Evolutionary conservation across 2,113 vertebrate genomes (phyloP), one percentile per base, ranked within the genome.

Genomic region (Myotis davidii): DNA sequence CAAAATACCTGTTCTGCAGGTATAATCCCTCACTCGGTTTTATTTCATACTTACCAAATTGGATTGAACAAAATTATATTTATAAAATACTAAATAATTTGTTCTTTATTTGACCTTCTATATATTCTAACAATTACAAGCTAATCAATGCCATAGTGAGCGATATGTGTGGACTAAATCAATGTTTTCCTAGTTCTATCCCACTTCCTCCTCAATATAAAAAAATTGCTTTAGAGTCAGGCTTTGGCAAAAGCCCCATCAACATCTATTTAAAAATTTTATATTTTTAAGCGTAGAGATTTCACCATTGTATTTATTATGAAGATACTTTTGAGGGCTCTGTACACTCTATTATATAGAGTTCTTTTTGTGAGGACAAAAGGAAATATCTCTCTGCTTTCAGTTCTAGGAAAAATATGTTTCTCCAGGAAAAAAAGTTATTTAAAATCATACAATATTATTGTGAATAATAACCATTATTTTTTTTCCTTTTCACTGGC

Each of bases 11-110:
- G 1, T 37, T 42, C 34, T 91, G 27, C 11, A 81, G 67, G 9
- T 54, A 87, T 54, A 78, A 81, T 59, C 21, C 90, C 52, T 85
- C 10, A 73, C 69, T 67, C 37, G 72, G 59, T 77, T 95, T 74
- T 23, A 74, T 54, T 86, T 91, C 50, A 13, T 79, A 76, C 13
- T 90, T 92, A 84, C 32, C 56, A 85, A 79, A 59, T 87, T 84
- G 87, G 10, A 42, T 74, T 64, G 67, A 85, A 83, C 7, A 84
- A 83, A 94, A 90, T 87, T 12, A 23, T 34, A 65, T 79, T 87
- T 87, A 74, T 52, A 72, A 37, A 90, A 78, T 90, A 29, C 48
- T 73, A 64, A 95, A 45, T 70, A 86, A 74, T 64, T 88, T 70
- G 17, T 1, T 69, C 37, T 86, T 48, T 29, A 72, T 76, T 23